A percentile compares a stretch with the other conserved stretches of the same genome.
These are phyloP conservation scores for Bicyclus anynana DNA, from an alignment of 1,140 invertebrate genomes.

Conservation along the genomic window DNA sequence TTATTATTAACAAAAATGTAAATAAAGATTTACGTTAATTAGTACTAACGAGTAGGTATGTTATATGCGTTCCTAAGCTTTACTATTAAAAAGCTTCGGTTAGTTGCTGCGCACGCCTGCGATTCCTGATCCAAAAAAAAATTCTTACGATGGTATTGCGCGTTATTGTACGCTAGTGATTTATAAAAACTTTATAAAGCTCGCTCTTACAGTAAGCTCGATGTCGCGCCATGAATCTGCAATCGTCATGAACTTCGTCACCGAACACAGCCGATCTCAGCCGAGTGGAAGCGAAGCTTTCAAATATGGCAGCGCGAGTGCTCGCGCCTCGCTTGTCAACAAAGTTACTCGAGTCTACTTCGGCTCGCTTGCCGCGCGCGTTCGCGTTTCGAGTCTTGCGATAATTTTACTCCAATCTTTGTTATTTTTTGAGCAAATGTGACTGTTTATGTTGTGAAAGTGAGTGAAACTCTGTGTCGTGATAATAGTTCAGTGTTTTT, in stretches of 20 bases:
- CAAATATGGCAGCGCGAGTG: constrained; percentile 61
- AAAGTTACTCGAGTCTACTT: constrained; percentile 58
- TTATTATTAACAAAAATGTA: no score
- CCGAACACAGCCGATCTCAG: constrained; percentile 44
- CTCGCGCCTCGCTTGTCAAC: constrained; percentile 67
- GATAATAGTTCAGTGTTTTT: constrained; percentile 15
- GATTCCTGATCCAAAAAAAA: no score
- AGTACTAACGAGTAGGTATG: no score
- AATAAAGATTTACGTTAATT: no score
- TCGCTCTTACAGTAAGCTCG: background rate
- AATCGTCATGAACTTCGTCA: background rate
- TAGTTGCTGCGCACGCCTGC: no score
- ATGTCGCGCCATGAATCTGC: background rate
- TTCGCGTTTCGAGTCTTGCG: constrained; percentile 28
- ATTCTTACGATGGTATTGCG: no score
- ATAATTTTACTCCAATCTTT: constrained; percentile 14
- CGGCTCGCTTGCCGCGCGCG: constrained; percentile 42
- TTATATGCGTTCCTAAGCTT: no score
- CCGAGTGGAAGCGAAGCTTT: constrained; percentile 50
- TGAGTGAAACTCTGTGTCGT: constrained; percentile 15
- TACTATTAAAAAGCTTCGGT: no score
- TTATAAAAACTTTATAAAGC: background rate
- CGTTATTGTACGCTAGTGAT: no score
- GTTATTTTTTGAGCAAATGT: constrained; percentile 9
- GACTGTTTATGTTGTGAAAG: constrained; percentile 15